A percentile compares a stretch with the other conserved stretches of the same genome.
Evolutionary conservation across 2,113 vertebrate species (phyloP).

Genomic region (Macquaria ambigua): DNA sequence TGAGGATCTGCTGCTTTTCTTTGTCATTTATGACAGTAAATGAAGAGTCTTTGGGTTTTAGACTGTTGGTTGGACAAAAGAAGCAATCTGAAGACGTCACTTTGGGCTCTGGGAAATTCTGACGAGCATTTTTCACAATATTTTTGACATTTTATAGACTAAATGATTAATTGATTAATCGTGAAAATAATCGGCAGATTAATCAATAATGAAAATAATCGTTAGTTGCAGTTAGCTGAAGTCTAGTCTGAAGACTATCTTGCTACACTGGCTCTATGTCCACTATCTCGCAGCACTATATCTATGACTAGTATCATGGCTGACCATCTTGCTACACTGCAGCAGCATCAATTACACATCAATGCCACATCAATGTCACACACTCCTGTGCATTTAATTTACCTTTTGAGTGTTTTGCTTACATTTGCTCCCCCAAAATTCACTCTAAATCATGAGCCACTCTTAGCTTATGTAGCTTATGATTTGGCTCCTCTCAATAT

Average conservation of each 20-base stretch:
- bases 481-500: neutral
- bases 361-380: conserved; percentile 10
- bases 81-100: too few species aligned
- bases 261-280: neutral
- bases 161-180: too few species aligned
- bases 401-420: neutral
- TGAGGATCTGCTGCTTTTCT: too few species aligned
- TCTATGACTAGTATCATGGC: conserved; percentile 16
- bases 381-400: conserved; percentile 4
- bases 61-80: too few species aligned
- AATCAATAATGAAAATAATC: too few species aligned
- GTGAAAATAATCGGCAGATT: too few species aligned
- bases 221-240: neutral
- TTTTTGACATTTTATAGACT: too few species aligned
- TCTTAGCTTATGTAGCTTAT: neutral
- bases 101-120: too few species aligned
- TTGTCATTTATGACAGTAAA: too few species aligned
- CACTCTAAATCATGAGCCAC: neutral
- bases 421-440: neutral
- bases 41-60: too few species aligned
- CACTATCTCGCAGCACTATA: neutral
- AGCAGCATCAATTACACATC: conserved; percentile 5
- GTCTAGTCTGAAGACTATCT: neutral
- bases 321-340: conserved; percentile 20
- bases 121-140: too few species aligned